Base-by-base conservation (phyloP, 1,140 invertebrate species). In the Samia ricini region DNA sequence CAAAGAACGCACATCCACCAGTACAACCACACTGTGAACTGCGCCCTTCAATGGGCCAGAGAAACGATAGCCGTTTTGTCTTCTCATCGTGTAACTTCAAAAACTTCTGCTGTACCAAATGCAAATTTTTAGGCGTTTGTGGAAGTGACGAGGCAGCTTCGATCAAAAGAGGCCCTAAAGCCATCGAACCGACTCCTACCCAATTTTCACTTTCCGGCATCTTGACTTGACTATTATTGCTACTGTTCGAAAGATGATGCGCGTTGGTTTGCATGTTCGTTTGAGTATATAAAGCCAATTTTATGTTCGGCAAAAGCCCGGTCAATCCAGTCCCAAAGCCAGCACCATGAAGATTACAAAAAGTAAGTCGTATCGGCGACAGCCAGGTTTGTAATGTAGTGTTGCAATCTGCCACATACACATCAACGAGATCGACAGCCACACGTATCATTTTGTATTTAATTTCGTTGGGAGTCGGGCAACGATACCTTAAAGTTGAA, bases 401-500 rank as follows among this genome's bases (percentile, higher is more conserved):
- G 18, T 96, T 96, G 21, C 93, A 93, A 88, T 99, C 98, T 33
- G 98, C 95, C 4, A 99, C 83, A 89, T 97, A 97, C 4, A 99
- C 91, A 89, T 99, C 97, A 4, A 99, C 91, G 0, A 95, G 94
- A 91, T 99, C 98, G 21, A 99, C 92, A 1, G 97, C 95, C 1
- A 99, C 91, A 21, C 98, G 92, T 5, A 96, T 96, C 95, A 99
- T 97, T 76, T 95, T 94, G 81, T 99, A 99, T 80, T 99, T 99
- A 26, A 99, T 95, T 78, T 98, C 96, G 72, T 98, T 97, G 0
- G 95, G 93, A 48, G 95, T 95, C 6, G 97, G 97, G 86, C 97
- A 98, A 69, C 93, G 92, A 77, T 95, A 95, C 78, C 93, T 94
- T 61, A 93, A 93, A 66, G 93, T 93, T 50, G 93, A 87, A 81